Percentiles rank a stretch among this genome's conserved stretches.
These are phyloP conservation scores for Hipparchia sbordonii DNA, from an alignment of 2,888 invertebrate genomes.

Conservation along the genomic window DNA sequence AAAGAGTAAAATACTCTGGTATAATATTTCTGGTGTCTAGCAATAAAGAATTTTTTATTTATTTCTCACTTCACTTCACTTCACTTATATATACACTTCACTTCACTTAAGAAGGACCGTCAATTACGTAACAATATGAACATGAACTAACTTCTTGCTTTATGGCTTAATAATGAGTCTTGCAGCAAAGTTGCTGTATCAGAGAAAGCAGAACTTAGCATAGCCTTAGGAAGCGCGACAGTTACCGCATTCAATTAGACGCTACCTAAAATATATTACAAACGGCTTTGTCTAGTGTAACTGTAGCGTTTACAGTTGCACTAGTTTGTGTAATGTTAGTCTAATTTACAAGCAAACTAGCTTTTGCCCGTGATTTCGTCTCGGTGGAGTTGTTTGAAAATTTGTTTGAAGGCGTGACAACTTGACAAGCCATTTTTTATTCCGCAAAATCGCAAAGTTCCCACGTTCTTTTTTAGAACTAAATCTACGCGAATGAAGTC, in stretches of 20 bases:
- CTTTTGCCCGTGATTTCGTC: neutral
- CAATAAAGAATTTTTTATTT: no score
- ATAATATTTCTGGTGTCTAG: no score
- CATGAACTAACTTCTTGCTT: slow-evolving; percentile 26
- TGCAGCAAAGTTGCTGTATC: slow-evolving; percentile 33
- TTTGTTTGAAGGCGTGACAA: no score
- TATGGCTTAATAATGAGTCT: slow-evolving; percentile 37
- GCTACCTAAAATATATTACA: neutral
- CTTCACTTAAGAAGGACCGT: neutral
- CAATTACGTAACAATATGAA: slow-evolving; percentile 22
- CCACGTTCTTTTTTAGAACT: no score
- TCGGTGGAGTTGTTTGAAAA: no score
- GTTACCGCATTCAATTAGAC: slow-evolving; percentile 13
- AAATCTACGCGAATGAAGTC: no score
- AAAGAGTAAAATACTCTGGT: no score
- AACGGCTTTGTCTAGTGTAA: slow-evolving; percentile 1
- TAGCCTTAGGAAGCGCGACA: slow-evolving; percentile 28
- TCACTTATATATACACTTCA: no score
- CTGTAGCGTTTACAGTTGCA: neutral
- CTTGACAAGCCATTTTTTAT: no score
- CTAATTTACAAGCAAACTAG: neutral
- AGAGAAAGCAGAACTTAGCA: slow-evolving; percentile 31
- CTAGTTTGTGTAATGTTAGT: neutral
- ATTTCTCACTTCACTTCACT: no score
- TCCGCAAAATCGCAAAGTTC: no score